Evolutionary conservation across 2,888 invertebrate genomes (phyloP), one percentile per base, ranked within the genome.

Genomic region (Patella pellucida): DNA sequence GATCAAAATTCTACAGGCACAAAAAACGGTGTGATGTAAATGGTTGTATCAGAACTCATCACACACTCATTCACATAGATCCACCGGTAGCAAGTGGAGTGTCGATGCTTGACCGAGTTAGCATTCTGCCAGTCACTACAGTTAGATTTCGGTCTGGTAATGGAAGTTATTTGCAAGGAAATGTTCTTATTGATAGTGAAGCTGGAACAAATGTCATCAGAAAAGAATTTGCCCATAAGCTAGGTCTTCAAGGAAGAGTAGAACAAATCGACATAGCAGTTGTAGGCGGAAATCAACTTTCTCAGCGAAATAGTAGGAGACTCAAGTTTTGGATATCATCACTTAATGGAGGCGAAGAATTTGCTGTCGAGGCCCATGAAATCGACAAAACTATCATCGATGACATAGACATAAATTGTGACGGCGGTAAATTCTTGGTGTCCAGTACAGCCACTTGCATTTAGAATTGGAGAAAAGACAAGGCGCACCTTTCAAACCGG

Each of bases 391-490:
- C 76, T 23, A 62, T 76, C 19, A 50, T 70, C 14, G 73, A 67
- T 71, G 76, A 27, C 27, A 27, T 27, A 1, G 2, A 27, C 27
- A 27, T 27, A 27, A 27, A 27, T 27, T 27, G 3, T 27, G 27
- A 27, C 27, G 27, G 27, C 27, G 72, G 16, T 41, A 68, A 3
- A 76, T 76, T 27, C 68, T 72, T 41, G 72, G 72, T 9, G 76
- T 76, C 14, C 76, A 72, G 27, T 76, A 76, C 52, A 72, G 69
- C 50, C 76, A 76, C 56, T 69, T 76, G 11, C 69, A 76, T 54
- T 69, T 56, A 3, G 76, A 72, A 50, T n/a, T 56, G 11, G 76
- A 73, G 69, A 54, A 41, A 3, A 23, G 73, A 7, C 15, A 68
- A 52, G 72, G 76, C 3, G 27, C 41, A 15, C 72, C 54, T 14